Evolutionary conservation across 2,797 vertebrate genomes (phyloP).

Genomic region (Denticeps clupeoides): DNA sequence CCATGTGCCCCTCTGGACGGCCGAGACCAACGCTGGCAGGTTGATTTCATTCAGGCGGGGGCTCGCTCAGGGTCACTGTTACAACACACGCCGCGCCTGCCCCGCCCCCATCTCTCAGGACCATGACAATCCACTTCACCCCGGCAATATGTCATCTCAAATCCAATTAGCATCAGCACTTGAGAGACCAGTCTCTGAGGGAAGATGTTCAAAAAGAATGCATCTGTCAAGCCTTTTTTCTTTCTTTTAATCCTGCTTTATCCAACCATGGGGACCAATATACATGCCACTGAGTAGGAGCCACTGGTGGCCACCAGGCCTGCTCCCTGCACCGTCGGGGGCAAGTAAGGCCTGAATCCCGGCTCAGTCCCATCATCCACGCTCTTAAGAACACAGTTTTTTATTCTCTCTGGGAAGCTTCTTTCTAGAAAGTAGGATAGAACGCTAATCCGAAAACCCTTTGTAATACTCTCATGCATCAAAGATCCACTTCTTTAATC

Average conservation of each 20-base stretch:
- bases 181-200: conserved; percentile 49
- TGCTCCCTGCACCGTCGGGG: too few species aligned
- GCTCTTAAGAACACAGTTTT: too few species aligned
- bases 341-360: too few species aligned
- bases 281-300: conserved; percentile 28
- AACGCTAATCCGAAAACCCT: conserved; percentile 59
- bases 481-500: conserved; percentile 57
- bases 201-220: conserved; percentile 20
- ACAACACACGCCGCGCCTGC: conserved; percentile 12
- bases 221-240: conserved; percentile 28
- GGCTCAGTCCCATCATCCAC: too few species aligned
- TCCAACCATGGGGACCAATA: conserved; percentile 20
- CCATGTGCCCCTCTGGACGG: too few species aligned
- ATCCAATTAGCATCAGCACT: conserved; percentile 87
- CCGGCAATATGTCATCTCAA: conserved; percentile 70
- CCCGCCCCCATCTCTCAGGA: conserved; percentile 37
- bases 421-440: conserved; percentile 60
- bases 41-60: too few species aligned
- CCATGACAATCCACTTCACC: conserved; percentile 69
- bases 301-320: too few species aligned
- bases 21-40: too few species aligned
- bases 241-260: conserved; percentile 28
- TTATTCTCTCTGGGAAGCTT: conserved; percentile 31
- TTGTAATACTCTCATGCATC: conserved; percentile 56
- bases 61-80: conserved; percentile 14